Conservation (phyloP, 2,797 vertebrate genomes). For the Zonotrichia albicollis region DNA sequence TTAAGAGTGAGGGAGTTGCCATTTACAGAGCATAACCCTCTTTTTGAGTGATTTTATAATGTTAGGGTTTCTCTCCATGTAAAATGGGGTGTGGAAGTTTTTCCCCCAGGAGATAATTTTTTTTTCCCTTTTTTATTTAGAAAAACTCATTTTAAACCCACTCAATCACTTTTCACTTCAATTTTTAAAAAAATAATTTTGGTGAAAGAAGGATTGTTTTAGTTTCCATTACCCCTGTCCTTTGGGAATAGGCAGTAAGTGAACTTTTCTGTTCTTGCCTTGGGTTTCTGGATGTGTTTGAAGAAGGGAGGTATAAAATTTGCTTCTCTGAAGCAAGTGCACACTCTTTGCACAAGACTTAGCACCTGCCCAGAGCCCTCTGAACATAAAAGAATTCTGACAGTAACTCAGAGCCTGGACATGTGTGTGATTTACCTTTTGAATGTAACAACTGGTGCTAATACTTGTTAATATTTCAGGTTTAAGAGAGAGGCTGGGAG, state of each 20-base stretch:
- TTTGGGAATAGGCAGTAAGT: background rate
- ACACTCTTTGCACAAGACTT: background rate
- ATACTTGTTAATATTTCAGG: background rate
- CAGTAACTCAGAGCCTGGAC: background rate
- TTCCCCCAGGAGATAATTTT: constrained; percentile 26
- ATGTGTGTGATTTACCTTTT: background rate
- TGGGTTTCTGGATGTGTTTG: background rate
- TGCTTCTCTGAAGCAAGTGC: background rate
- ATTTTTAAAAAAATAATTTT: background rate
- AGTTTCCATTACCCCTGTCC: background rate
- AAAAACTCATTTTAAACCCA: constrained; percentile 44
- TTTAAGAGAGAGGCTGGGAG: background rate
- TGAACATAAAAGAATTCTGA: background rate
- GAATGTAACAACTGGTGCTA: background rate
- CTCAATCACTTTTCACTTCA: constrained; percentile 32
- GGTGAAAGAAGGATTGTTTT: constrained; percentile 2
- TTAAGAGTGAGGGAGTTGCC: constrained; percentile 67
- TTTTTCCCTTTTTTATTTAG: constrained; percentile 40
- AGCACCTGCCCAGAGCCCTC: background rate
- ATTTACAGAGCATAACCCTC: constrained; percentile 64
- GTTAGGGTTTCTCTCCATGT: constrained; percentile 53
- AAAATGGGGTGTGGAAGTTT: constrained; percentile 43
- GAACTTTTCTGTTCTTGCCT: background rate
- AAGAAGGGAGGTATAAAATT: background rate
- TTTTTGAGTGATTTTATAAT: constrained; percentile 73